Evolutionary conservation across 2,797 vertebrate species (phyloP).

Genomic region (Diceros bicornis): DNA sequence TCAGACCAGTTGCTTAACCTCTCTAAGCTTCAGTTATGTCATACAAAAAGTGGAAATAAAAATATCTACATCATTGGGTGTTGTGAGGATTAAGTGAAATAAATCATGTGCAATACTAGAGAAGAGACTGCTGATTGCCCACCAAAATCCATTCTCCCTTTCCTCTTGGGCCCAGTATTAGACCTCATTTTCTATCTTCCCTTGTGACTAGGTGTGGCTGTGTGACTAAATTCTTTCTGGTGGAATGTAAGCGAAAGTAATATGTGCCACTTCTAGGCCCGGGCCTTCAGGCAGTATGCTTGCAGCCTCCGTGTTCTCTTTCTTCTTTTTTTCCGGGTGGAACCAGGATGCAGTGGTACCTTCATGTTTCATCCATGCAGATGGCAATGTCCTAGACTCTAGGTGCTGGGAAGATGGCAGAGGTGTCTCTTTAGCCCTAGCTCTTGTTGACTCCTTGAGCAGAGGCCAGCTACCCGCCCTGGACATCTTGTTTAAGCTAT

Average conservation of each 20-base stretch:
- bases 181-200: background rate
- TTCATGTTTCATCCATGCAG: background rate
- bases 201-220: background rate
- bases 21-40: background rate
- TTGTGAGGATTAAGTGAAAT: constrained; percentile 30
- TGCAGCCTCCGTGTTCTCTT: background rate
- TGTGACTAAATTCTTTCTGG: background rate
- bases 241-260: background rate
- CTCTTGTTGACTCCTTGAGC: background rate
- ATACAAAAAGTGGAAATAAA: constrained; percentile 9
- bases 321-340: background rate
- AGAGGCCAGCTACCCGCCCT: background rate
- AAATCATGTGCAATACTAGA: background rate
- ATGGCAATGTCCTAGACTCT: background rate
- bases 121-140: background rate
- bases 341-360: background rate
- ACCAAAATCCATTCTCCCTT: background rate
- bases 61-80: background rate
- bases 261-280: background rate
- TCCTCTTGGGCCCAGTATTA: background rate
- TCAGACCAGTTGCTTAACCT: constrained; percentile 20
- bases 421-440: background rate
- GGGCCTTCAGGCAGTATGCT: background rate
- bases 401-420: background rate
- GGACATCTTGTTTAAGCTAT: constrained; percentile 9